Evolutionary conservation across 1,140 invertebrate genomes (phyloP).

Genomic region (Cyphomyrmex costatus): DNA sequence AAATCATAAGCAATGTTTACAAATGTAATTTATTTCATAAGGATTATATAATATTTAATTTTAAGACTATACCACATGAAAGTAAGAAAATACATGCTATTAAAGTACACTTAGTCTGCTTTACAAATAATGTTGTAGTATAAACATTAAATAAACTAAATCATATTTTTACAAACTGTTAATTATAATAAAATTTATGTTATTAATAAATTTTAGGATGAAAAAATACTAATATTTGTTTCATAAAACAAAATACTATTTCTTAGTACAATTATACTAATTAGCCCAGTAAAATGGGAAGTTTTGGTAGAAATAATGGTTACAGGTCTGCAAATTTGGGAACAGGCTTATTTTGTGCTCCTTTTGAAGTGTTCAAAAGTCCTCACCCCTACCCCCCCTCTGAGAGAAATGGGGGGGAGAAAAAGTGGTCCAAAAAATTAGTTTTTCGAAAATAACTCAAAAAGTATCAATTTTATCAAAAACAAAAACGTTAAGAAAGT

Average conservation of each 20-base stretch:
- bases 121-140: neutral
- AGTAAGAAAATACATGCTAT: neutral
- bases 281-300: too few relatives aligned
- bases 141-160: neutral
- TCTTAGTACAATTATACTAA: neutral
- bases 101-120: neutral
- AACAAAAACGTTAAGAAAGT: too few relatives aligned
- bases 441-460: too few relatives aligned
- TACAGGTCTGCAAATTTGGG: too few relatives aligned
- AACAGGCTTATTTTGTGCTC: too few relatives aligned
- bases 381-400: too few relatives aligned
- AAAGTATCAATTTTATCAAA: too few relatives aligned
- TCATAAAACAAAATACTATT: neutral
- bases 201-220: neutral
- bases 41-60: constrained; percentile 5
- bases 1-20: neutral
- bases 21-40: constrained; percentile 2
- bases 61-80: neutral
- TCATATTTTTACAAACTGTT: neutral
- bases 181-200: neutral
- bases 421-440: too few relatives aligned
- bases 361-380: too few relatives aligned
- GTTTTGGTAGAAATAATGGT: too few relatives aligned
- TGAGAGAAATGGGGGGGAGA: too few relatives aligned
- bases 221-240: neutral